phyloP scores from a whole-genome alignment of 2,113 vertebrate species.

The Osmerus mordax region DNA sequence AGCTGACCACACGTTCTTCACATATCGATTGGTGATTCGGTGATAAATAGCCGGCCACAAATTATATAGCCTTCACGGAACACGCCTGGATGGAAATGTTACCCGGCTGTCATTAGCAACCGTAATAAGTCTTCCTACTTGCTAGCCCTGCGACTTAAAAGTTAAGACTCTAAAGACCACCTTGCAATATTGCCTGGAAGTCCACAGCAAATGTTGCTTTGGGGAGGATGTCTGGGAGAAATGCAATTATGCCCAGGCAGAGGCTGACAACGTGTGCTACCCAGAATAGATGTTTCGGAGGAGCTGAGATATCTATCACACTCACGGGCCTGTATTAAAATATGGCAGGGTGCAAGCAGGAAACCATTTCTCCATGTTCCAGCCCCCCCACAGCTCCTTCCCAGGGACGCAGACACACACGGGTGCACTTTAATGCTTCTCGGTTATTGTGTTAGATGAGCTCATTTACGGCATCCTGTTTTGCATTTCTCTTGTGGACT shows the following conservation, averaged over 20 bases:
- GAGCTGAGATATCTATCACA: constrained; percentile 36
- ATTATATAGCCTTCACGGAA: constrained; percentile 39
- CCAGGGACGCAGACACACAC: neutral
- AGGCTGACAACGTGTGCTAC: constrained; percentile 22
- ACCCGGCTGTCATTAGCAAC: constrained; percentile 39
- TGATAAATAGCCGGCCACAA: constrained; percentile 51
- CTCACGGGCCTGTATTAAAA: constrained; percentile 42
- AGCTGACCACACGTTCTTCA: constrained; percentile 1
- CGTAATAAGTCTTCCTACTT: constrained; percentile 43
- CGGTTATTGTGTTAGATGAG: neutral
- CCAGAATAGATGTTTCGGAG: constrained; percentile 14
- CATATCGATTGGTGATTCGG: constrained; percentile 41
- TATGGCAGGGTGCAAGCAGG: constrained; percentile 19
- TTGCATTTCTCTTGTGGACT: neutral
- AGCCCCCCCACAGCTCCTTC: neutral
- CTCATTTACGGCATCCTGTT: neutral
- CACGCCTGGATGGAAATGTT: constrained; percentile 48
- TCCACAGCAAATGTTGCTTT: constrained; percentile 19
- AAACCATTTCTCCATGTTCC: constrained; percentile 32
- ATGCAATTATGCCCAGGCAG: constrained; percentile 36
- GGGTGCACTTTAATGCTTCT: neutral
- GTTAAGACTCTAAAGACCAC: constrained; percentile 16
- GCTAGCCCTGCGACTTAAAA: constrained; percentile 26
- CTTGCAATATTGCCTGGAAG: constrained; percentile 22
- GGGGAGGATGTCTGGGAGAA: constrained; percentile 4